These are phyloP conservation scores for Lophotis ruficrista DNA, from an alignment of 2,113 vertebrate genomes.

Conservation along the genomic window DNA sequence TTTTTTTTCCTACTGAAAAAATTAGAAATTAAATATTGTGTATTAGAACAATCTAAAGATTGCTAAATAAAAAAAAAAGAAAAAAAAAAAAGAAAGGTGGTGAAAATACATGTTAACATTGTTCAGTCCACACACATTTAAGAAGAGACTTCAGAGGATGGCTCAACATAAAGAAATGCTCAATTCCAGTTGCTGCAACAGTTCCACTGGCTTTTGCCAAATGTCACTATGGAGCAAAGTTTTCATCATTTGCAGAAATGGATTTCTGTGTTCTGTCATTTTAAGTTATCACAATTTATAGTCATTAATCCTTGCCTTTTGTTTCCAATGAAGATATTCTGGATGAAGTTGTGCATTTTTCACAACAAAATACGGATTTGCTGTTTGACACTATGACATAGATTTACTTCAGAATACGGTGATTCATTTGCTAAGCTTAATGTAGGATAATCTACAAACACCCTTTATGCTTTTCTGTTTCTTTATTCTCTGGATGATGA, in stretches of 20 bases:
- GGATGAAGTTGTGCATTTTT: neutral
- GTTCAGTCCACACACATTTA: neutral
- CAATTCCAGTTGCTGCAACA: neutral
- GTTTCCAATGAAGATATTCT: neutral
- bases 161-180: neutral
- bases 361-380: neutral
- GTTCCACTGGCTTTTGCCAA: neutral
- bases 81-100: fast-evolving
- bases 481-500: neutral
- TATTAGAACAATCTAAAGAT: neutral
- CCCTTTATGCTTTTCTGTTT: neutral
- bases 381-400: neutral
- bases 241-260: neutral
- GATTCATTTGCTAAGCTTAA: neutral
- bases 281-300: neutral
- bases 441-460: neutral
- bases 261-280: neutral
- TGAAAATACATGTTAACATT: neutral
- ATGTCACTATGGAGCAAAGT: neutral
- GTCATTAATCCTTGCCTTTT: neutral
- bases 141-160: neutral
- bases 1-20: neutral
- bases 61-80: too few relatives aligned
- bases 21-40: neutral
- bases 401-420: neutral